Conservation (phyloP, 2,113 vertebrate species). For the Orycteropus afer region DNA sequence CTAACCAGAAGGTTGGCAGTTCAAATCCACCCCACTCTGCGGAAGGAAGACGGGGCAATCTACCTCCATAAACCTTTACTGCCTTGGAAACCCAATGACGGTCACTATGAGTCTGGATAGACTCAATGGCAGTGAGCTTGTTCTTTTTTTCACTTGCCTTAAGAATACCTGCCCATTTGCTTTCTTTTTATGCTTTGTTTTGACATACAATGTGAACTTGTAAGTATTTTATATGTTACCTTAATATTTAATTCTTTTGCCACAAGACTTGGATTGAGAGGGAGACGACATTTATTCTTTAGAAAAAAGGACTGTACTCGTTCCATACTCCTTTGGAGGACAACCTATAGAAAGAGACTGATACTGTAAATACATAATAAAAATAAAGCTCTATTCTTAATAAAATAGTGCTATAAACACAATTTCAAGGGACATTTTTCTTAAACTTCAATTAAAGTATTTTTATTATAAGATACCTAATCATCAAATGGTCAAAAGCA, state of each 20-base stretch:
- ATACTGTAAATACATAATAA: slow-evolving; percentile 35
- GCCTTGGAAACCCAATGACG: no score
- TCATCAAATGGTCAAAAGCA: neutral
- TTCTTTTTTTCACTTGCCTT: slow-evolving; percentile 20
- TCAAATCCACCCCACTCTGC: no score
- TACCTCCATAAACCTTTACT: no score
- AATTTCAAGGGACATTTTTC: neutral
- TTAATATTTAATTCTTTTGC: slow-evolving; percentile 96
- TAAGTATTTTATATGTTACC: slow-evolving; percentile 84
- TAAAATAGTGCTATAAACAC: neutral
- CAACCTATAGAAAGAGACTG: slow-evolving; percentile 86
- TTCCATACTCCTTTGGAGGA: slow-evolving; percentile 95
- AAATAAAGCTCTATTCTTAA: slow-evolving; percentile 54
- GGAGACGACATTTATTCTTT: slow-evolving; percentile 93
- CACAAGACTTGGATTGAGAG: slow-evolving; percentile 95
- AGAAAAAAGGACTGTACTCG: slow-evolving; percentile 95
- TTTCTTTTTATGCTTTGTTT: slow-evolving; percentile 34
- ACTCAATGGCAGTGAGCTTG: no score
- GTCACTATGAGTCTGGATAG: no score
- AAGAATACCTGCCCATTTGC: slow-evolving; percentile 14
- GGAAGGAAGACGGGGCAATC: no score
- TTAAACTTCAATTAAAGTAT: neutral
- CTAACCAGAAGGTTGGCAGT: no score
- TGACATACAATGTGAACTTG: slow-evolving; percentile 56
- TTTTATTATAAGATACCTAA: slow-evolving; percentile 37